Percentiles rank a stretch among this genome's conserved stretches.
These are phyloP conservation scores for Netelia inedita DNA, from an alignment of 2,888 invertebrate species.

Conservation along the genomic window DNA sequence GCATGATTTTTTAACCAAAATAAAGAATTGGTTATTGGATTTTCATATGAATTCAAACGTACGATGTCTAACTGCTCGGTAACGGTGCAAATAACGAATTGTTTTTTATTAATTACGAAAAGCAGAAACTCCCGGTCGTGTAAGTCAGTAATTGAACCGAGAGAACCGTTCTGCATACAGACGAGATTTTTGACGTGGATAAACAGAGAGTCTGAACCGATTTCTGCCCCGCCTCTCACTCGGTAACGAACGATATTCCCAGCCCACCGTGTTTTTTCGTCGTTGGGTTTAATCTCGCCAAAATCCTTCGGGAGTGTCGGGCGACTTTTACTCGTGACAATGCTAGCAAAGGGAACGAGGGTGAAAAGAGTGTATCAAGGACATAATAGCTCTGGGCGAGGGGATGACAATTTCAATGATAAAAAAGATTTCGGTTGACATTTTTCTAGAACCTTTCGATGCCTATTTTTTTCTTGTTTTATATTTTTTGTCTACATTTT, in stretches of 20 bases:
- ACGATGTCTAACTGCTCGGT: background rate
- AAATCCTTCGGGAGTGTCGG: slow-evolving; percentile 59
- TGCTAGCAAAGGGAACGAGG: slow-evolving; percentile 27
- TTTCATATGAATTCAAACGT: background rate
- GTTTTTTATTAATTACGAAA: slow-evolving; percentile 68
- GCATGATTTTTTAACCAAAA: no score
- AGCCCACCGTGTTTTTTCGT: slow-evolving; percentile 29
- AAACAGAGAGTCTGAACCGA: slow-evolving; percentile 67
- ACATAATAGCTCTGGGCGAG: slow-evolving; percentile 5
- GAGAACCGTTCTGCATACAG: slow-evolving; percentile 71
- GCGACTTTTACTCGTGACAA: slow-evolving; percentile 48
- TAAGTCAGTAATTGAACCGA: slow-evolving; percentile 35
- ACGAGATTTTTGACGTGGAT: slow-evolving; percentile 74
- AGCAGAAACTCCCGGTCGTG: slow-evolving; percentile 13
- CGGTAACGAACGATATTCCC: slow-evolving; percentile 55
- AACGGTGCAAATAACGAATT: slow-evolving; percentile 36
- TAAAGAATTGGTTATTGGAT: background rate
- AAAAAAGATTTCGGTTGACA: background rate
- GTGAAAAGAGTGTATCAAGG: slow-evolving; percentile 7
- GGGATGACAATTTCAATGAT: slow-evolving; percentile 9
- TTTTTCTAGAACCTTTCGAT: slow-evolving; percentile 21
- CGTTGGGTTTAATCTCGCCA: slow-evolving; percentile 65
- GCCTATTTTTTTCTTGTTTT: background rate
- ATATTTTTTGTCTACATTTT: background rate
- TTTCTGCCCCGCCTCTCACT: slow-evolving; percentile 34